Evolutionary conservation across 1,140 invertebrate species (phyloP).

Genomic region (Apis dorsata): DNA sequence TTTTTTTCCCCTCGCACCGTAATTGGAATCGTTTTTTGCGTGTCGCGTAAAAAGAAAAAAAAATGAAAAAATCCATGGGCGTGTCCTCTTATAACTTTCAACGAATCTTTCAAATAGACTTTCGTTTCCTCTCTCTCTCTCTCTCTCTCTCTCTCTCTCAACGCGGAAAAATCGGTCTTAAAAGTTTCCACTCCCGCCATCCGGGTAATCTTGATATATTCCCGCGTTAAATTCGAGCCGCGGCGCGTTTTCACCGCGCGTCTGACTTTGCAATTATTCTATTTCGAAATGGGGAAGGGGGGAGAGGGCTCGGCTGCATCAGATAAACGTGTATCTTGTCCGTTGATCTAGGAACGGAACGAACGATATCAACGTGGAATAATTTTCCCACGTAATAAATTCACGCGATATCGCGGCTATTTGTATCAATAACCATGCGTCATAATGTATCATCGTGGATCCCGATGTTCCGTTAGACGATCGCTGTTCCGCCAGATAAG

Average conservation of each 20-base stretch:
- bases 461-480: not conserved
- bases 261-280: conserved; percentile 50
- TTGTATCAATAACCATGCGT: conserved; percentile 60
- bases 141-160: not conserved
- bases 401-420: conserved; percentile 49
- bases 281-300: conserved; percentile 22
- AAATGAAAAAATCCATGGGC: conserved; percentile 1
- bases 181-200: conserved; percentile 33
- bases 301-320: not conserved
- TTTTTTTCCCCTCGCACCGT: too few species aligned
- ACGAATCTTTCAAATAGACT: not conserved
- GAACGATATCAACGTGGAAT: conserved; percentile 54
- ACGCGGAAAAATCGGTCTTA: conserved; percentile 29
- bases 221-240: conserved; percentile 25
- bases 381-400: conserved; percentile 59
- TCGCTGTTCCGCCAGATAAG: conserved; percentile 12
- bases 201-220: conserved; percentile 35
- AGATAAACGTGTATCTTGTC: conserved; percentile 45
- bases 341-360: conserved; percentile 38
- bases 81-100: conserved; percentile 25
- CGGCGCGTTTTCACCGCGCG: not conserved
- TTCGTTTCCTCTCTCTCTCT: not conserved
- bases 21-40: too few species aligned
- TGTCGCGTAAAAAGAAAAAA: too few species aligned
- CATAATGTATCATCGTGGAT: conserved; percentile 50